phyloP scores from a whole-genome alignment of 2,797 vertebrate species.

The Clarias platycephalus region DNA sequence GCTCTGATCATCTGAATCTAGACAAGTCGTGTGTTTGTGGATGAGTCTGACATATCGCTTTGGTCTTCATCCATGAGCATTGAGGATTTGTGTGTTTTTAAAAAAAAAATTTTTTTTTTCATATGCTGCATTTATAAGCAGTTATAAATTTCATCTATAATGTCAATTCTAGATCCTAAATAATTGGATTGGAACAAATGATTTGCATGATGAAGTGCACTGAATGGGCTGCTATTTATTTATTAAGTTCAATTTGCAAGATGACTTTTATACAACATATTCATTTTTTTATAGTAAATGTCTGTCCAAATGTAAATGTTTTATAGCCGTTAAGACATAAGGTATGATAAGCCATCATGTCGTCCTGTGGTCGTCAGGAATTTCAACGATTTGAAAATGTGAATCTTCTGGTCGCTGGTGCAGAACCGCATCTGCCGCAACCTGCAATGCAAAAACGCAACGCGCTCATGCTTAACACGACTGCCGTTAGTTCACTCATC shows the following conservation, averaged over 20 bases:
- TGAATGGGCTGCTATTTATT: neutral
- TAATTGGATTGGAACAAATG: neutral
- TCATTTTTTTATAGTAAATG: no score
- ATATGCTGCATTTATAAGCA: no score
- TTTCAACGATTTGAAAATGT: constrained; percentile 7
- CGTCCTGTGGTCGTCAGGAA: constrained; percentile 9
- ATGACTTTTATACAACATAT: neutral
- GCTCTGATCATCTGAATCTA: neutral
- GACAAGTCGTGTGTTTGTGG: neutral
- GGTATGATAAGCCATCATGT: neutral
- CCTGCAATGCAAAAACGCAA: neutral
- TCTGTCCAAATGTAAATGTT: neutral
- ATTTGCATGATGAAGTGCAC: neutral
- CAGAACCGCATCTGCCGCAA: constrained; percentile 25
- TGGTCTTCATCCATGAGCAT: neutral
- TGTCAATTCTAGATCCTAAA: neutral
- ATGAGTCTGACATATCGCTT: neutral
- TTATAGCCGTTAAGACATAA: no score
- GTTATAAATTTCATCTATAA: neutral
- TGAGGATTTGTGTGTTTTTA: neutral
- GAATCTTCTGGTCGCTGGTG: neutral
- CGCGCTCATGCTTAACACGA: neutral
- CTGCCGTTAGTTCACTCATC: neutral
- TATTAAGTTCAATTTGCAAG: no score
- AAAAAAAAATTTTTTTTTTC: neutral